phyloP scores from a whole-genome alignment of 2,888 invertebrate species.

The Zhuqinia jingwanae region DNA sequence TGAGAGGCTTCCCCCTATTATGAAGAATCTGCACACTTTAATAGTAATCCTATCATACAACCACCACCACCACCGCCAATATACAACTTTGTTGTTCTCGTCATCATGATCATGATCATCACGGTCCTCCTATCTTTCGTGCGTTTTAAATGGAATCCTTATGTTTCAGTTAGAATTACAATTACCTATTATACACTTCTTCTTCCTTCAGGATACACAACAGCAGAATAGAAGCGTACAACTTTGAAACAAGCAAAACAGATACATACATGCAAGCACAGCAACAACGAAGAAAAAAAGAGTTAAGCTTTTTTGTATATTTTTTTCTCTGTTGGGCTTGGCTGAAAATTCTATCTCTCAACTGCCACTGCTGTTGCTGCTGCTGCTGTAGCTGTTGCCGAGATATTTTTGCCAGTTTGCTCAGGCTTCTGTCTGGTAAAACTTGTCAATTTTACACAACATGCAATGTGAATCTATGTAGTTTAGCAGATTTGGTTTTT shows the following conservation, averaged over 20 bases:
- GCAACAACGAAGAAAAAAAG: background rate
- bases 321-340: constrained; percentile 28
- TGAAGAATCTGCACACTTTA: background rate
- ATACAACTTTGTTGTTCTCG: background rate
- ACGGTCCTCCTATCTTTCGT: background rate
- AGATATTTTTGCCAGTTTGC: no score
- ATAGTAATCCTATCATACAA: constrained; percentile 13
- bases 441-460: background rate
- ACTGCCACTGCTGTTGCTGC: background rate
- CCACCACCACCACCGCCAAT: background rate
- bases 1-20: constrained; percentile 16
- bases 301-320: background rate
- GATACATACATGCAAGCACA: background rate
- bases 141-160: constrained; percentile 47
- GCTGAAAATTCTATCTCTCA: constrained; percentile 29
- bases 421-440: no score
- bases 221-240: background rate
- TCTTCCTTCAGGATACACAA: constrained; percentile 29
- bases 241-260: background rate
- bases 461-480: background rate
- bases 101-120: background rate
- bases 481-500: background rate
- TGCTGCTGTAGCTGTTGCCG: background rate
- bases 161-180: constrained; percentile 38
- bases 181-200: constrained; percentile 4